Evolutionary conservation across 2,888 invertebrate species (phyloP).

Genomic region (Pelosia muscerda): DNA sequence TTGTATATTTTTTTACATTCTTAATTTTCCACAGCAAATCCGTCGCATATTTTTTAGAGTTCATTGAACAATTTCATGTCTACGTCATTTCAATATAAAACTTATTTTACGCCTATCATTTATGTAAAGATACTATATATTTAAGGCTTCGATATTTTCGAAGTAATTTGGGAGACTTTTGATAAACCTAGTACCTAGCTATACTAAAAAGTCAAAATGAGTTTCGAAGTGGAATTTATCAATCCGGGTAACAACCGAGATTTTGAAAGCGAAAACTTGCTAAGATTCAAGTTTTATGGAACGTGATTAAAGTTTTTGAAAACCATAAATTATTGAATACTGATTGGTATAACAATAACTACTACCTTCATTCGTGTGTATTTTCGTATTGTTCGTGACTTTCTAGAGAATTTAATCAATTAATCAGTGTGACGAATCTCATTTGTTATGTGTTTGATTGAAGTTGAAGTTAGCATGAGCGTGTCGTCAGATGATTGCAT

Average conservation of each 20-base stretch:
- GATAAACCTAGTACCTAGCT: neutral
- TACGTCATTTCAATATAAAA: constrained; percentile 4
- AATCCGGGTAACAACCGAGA: neutral
- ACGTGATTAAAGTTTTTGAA: neutral
- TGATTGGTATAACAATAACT: neutral
- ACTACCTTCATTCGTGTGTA: neutral
- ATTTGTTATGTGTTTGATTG: constrained; percentile 19
- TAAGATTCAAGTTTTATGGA: neutral
- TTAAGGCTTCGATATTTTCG: neutral
- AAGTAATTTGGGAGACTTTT: neutral
- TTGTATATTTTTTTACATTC: constrained; percentile 3
- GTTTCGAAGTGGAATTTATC: neutral
- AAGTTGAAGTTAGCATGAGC: constrained; percentile 2
- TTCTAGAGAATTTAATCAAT: constrained; percentile 19
- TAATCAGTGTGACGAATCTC: constrained; percentile 13
- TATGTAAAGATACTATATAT: neutral
- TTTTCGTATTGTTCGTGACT: constrained; percentile 7
- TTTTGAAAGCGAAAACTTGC: neutral
- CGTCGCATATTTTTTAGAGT: constrained; percentile 8
- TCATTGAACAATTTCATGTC: constrained; percentile 11
- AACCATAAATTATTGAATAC: neutral
- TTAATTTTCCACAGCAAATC: neutral
- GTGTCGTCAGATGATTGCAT: neutral
- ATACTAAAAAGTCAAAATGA: neutral
- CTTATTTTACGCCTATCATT: neutral